These are phyloP conservation scores for Alethe diademata DNA, from an alignment of 2,113 vertebrate genomes.

Conservation along the genomic window DNA sequence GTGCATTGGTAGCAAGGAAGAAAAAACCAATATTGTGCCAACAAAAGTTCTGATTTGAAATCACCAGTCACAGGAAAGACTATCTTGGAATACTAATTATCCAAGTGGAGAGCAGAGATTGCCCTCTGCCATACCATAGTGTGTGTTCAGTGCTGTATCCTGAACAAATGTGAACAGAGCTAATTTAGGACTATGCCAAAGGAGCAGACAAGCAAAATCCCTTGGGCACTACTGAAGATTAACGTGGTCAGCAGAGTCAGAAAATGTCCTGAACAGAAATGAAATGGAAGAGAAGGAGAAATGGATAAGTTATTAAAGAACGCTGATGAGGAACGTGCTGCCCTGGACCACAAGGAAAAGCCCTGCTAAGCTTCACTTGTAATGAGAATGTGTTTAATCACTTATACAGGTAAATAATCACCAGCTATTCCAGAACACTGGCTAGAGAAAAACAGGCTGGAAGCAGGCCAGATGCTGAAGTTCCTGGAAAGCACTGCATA, in stretches of 20 bases:
- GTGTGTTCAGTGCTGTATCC: neutral
- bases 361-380: neutral
- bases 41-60: constrained; percentile 16
- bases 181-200: constrained; percentile 42
- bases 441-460: neutral
- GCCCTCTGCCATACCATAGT: neutral
- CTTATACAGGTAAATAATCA: neutral
- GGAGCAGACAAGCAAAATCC: constrained; percentile 16
- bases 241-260: constrained; percentile 17
- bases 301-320: constrained; percentile 31
- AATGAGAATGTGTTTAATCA: constrained; percentile 41
- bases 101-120: neutral
- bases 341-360: neutral
- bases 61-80: constrained; percentile 1
- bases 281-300: constrained; percentile 16
- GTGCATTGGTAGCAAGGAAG: neutral
- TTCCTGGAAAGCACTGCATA: constrained; percentile 8
- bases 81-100: constrained; percentile 34
- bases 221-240: neutral
- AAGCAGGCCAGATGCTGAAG: neutral
- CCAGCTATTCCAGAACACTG: neutral
- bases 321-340: neutral
- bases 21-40: constrained; percentile 20
- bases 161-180: neutral
- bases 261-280: neutral